Evolutionary conservation across 37 sponge, comb jelly and placozoan species (phyloP), one percentile per base, ranked within the genome.

Genomic region (Hormiphora californensis): DNA sequence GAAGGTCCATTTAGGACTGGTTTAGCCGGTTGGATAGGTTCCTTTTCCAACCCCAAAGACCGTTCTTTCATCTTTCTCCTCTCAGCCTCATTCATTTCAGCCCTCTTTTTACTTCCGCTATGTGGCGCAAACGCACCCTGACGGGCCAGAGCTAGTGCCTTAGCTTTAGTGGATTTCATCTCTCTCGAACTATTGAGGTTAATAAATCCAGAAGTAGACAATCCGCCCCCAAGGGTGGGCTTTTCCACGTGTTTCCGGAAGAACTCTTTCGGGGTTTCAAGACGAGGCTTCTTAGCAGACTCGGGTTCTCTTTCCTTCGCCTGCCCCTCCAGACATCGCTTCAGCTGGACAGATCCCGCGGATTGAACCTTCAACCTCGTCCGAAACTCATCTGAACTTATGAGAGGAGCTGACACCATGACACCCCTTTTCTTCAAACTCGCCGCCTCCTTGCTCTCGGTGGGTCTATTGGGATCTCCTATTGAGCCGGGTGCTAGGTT

Each of bases 371-470:
- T 65, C 37, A 65, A 33, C 28, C 33, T 65, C 19, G 8, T 65
- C 15, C 35, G 11, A 65, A 65, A 65, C 17, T 65, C 37, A 15
- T 30, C 37, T 3, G 67, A 36, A 28, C 67, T 65, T 0, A 65
- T 28, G 9, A 65, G 67, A 36, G 67, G 67, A 7, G 67, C 15
- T 34, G 67, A 65, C 32, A 65, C 28, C 67, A 65, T 65, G 31
- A 65, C 28, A 33, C 67, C 67, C 35, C 35, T 65, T 39, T 65
- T 65, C 35, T 65, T 65, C 7, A 65, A 19, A 19, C 38, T 39
- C 15, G 67, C 17, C 37, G 35, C 67, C 35, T 65, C 67, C 21
- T 21, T 15, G 4, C 9, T 34, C 15, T 30, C 33, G 7, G 34
- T 34, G 7, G 28, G 38, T n/a, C n/a, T n/a, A n/a, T n/a, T n/a